Evolutionary conservation across 2,797 vertebrate species (phyloP).

Genomic region (Fringilla coelebs): DNA sequence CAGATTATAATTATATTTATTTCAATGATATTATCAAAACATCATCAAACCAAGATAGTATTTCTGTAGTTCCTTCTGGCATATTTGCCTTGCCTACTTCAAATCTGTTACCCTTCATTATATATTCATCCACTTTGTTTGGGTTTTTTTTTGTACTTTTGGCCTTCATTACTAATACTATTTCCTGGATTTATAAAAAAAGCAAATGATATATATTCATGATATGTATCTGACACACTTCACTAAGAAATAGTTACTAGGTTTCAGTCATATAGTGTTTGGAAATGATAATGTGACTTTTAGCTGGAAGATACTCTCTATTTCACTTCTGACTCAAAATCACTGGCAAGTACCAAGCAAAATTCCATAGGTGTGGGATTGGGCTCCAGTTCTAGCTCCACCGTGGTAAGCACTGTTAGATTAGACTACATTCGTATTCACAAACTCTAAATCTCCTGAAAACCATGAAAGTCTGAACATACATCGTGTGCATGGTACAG

Average conservation of each 20-base stretch:
- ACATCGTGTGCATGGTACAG: rapidly evolving
- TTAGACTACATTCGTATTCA: background rate
- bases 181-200: background rate
- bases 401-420: background rate
- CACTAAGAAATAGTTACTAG: background rate
- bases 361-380: background rate
- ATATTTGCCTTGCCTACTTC: background rate
- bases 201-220: background rate
- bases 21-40: constrained; percentile 1
- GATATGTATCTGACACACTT: background rate
- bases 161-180: background rate
- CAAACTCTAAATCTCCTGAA: background rate
- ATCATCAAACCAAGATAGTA: background rate
- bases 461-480: background rate
- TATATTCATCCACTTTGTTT: background rate
- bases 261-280: background rate
- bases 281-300: background rate
- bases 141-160: background rate
- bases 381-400: background rate
- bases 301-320: background rate
- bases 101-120: background rate
- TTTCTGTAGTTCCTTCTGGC: background rate
- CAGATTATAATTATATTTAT: background rate
- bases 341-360: background rate
- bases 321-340: background rate